Evolutionary conservation across 37 sponge, comb jelly and placozoan genomes (phyloP), one percentile per base, ranked within the genome.

Genomic region (Eunapius fragilis): DNA sequence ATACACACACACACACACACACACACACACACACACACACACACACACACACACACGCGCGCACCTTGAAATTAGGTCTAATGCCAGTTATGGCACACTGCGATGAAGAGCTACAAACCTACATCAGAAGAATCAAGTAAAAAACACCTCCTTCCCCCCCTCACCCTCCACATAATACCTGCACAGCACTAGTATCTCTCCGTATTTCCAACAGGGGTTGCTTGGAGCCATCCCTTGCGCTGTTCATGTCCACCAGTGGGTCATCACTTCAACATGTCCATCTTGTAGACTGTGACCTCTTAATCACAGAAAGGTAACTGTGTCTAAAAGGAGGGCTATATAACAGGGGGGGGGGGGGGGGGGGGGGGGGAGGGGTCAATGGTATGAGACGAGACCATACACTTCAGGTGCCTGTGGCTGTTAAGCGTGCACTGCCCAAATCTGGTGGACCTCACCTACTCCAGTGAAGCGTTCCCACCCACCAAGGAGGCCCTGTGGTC

Each of bases 401-500:
- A 25, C 11, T 35, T 0, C 24, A 88, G 89, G 6, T 50, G 74
- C 3, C 49, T 91, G 28, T 91, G 91, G 91, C 36, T 86, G 82
- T 27, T 45, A 3, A 86, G 91, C 77, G 32, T 86, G 38, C 78
- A 81, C 74, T 86, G 74, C 41, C 87, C 91, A 19, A 23, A 70
- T 0, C 45, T 91, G 19, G 9, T 70, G 26, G 31, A 75, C 17
- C 36, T 91, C 31, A 73, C 38, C 41, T 91, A 91, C 84, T 38
- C 36, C 48, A 85, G 86, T 78, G 87, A 91, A 68, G 91, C 86
- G 74, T 91, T 91, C 47, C 91, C 91, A 10, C 84, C 87, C 19
- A 76, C 85, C 26, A 74, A 83, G 2, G 87, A 81, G 50, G 76
- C 86, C 0, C 82, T 91, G 38, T 91, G 91, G 91, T 68, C 87